Conservation (phyloP, 1,140 invertebrate species). For the Drosophila gunungcola region DNA sequence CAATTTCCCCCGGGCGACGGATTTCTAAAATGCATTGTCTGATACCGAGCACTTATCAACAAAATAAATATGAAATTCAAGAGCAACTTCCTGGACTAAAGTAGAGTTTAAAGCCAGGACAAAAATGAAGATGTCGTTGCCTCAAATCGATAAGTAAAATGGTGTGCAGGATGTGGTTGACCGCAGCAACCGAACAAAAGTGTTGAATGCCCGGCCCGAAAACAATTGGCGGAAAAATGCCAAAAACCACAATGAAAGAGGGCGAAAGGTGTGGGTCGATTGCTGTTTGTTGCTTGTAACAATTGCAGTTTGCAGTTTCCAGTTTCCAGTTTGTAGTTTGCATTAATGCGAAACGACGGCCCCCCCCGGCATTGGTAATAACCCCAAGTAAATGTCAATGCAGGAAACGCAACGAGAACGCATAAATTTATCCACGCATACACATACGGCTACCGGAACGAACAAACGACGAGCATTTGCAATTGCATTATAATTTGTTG, state of each 20-base stretch:
- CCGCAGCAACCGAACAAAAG: conserved; percentile 48
- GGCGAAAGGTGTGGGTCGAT: conserved; percentile 22
- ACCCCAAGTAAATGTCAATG: conserved; percentile 80
- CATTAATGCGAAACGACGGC: conserved; percentile 63
- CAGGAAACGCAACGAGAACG: conserved; percentile 61
- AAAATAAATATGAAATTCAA: not conserved
- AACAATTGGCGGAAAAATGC: conserved; percentile 68
- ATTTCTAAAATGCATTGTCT: not conserved
- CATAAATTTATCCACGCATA: conserved; percentile 59
- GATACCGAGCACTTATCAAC: not conserved
- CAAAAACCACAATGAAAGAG: conserved; percentile 32
- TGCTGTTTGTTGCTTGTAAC: conserved; percentile 17
- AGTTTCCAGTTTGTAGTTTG: conserved; percentile 31
- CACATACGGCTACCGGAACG: not conserved
- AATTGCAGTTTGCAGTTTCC: conserved; percentile 31
- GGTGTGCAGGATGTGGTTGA: conserved; percentile 36
- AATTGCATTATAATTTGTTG: conserved; percentile 80
- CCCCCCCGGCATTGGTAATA: conserved; percentile 58
- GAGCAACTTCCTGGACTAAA: conserved; percentile 5
- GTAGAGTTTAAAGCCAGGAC: not conserved
- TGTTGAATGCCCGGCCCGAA: conserved; percentile 48
- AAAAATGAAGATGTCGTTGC: not conserved
- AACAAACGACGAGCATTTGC: conserved; percentile 50
- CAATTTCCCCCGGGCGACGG: not conserved
- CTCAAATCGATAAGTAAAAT: conserved; percentile 12